Conservation (phyloP, 2,888 invertebrate genomes). For the Habrosyne pyritoides region DNA sequence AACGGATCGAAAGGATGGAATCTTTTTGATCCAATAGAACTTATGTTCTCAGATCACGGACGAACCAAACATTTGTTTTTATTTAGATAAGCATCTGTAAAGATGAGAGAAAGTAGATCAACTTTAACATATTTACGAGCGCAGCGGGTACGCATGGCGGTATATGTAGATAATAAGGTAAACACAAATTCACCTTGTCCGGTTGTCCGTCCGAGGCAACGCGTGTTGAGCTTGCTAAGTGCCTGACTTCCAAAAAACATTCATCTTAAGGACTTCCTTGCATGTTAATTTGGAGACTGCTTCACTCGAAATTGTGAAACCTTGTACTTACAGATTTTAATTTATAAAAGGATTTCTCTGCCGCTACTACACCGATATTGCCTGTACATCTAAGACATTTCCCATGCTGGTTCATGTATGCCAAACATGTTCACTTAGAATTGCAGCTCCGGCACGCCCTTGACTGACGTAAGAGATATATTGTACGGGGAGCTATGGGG, state of each 20-base stretch:
- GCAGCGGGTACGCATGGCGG: not conserved
- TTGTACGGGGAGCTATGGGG: no score
- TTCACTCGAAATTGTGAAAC: not conserved
- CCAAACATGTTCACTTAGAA: no score
- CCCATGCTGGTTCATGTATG: no score
- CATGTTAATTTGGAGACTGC: not conserved
- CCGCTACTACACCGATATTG: no score
- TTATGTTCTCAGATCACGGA: not conserved
- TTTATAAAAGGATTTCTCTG: no score
- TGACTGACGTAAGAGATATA: no score
- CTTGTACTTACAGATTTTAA: no score
- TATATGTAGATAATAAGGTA: not conserved
- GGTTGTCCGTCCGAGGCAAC: not conserved
- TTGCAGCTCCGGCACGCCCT: no score
- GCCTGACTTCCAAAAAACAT: not conserved
- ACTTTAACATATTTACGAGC: slow-evolving; percentile 1
- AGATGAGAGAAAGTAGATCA: not conserved
- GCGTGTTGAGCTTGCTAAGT: not conserved
- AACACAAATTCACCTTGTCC: not conserved
- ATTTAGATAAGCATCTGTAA: not conserved
- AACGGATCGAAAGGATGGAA: no score
- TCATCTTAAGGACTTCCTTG: not conserved
- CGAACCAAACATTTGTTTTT: slow-evolving; percentile 2
- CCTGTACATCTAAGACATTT: no score
- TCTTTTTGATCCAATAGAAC: not conserved